phyloP scores from a whole-genome alignment of 1,140 invertebrate genomes.

The Heterodera schachtii region DNA sequence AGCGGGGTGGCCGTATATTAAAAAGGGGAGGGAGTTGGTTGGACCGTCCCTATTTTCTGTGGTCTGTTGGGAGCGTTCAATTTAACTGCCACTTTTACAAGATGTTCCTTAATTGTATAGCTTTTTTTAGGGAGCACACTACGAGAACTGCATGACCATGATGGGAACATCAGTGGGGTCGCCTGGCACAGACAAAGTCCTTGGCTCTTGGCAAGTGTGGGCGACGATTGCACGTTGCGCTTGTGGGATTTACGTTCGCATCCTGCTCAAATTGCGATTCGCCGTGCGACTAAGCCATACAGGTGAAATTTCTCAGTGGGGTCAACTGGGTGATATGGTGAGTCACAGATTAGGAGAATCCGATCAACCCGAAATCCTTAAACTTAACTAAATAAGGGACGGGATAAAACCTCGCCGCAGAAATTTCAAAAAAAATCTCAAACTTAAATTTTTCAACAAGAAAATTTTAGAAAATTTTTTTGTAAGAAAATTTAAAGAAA shows the following conservation, averaged over 20 bases:
- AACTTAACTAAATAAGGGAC: too few species aligned
- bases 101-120: neutral
- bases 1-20: too few species aligned
- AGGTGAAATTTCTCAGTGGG: neutral
- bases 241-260: conserved; percentile 37
- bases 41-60: too few species aligned
- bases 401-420: too few species aligned
- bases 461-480: neutral
- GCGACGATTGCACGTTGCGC: conserved; percentile 25
- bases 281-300: conserved; percentile 23
- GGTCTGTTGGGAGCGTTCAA: neutral
- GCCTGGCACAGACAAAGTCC: conserved; percentile 37
- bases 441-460: neutral
- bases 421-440: too few species aligned
- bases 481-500: too few species aligned
- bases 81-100: neutral
- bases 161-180: conserved; percentile 25
- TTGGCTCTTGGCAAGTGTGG: conserved; percentile 31
- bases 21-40: too few species aligned
- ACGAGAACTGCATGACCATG: conserved; percentile 37
- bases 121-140: conserved; percentile 19
- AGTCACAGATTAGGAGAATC: too few species aligned
- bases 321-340: too few species aligned
- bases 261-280: conserved; percentile 36
- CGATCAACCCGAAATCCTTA: too few species aligned